A percentile compares a stretch with the other conserved stretches of the same genome.
phyloP scores from a whole-genome alignment of 2,888 invertebrate genomes.

The Laothoe populi region DNA sequence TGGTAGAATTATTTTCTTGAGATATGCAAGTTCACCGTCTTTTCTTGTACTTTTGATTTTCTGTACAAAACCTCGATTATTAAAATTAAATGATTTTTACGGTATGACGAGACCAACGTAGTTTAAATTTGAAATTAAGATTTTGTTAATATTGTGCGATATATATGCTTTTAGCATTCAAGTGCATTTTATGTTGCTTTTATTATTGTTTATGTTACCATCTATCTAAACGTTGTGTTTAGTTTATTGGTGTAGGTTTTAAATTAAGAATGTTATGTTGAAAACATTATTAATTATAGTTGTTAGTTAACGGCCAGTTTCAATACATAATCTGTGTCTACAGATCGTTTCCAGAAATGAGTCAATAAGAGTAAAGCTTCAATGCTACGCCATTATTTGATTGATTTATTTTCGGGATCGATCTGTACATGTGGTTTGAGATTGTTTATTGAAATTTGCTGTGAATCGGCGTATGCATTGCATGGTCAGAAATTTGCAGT shows the following conservation, averaged over 20 bases:
- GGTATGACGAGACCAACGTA: background rate
- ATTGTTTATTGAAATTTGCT: no score
- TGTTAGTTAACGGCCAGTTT: background rate
- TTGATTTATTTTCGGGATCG: no score
- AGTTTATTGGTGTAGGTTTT: conserved; percentile 14
- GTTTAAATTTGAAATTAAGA: background rate
- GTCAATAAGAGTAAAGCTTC: no score
- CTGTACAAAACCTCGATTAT: background rate
- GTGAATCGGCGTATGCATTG: conserved; percentile 33
- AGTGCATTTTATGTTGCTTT: conserved; percentile 6
- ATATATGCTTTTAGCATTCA: background rate
- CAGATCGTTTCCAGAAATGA: no score
- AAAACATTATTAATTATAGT: background rate
- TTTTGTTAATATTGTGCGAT: background rate
- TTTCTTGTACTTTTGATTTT: background rate
- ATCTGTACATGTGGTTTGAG: no score
- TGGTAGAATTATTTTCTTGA: background rate
- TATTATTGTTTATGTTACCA: conserved; percentile 18
- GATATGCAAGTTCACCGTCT: background rate
- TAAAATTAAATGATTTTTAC: background rate
- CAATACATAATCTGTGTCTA: no score
- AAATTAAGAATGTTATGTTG: background rate
- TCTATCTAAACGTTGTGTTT: conserved; percentile 5
- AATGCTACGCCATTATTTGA: no score
- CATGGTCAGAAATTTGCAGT: conserved; percentile 31